A percentile compares a stretch with the other conserved stretches of the same genome.
Evolutionary conservation across 2,888 invertebrate species (phyloP).

Genomic region (Drosophila demipolita): DNA sequence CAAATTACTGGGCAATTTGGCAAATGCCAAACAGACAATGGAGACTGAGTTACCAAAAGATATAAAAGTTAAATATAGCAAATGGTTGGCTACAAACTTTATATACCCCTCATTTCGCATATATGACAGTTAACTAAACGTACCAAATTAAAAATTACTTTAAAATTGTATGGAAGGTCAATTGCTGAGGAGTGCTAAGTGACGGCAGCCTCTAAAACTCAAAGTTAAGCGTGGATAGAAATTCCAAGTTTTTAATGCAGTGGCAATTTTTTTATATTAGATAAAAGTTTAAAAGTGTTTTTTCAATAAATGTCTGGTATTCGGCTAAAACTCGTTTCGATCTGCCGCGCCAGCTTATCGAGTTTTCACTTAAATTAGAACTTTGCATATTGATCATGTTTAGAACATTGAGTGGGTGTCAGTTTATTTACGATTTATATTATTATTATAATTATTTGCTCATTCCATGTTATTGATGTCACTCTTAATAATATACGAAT

Average conservation of each 20-base stretch:
- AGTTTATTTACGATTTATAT: not conserved
- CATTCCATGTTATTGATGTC: conserved; percentile 29
- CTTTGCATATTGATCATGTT: conserved; percentile 8
- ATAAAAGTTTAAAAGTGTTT: not conserved
- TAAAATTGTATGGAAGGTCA: conserved; percentile 62
- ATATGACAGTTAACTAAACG: conserved; percentile 28
- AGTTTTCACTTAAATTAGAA: conserved; percentile 36
- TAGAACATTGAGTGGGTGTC: conserved; percentile 41
- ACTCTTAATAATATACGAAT: conserved; percentile 14
- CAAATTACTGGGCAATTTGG: conserved; percentile 35
- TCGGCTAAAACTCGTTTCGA: conserved; percentile 23
- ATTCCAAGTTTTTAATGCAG: conserved; percentile 3
- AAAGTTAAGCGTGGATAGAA: conserved; percentile 19
- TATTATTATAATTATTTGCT: conserved; percentile 6
- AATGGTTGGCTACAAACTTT: conserved; percentile 33
- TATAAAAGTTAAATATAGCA: not conserved
- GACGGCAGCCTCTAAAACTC: conserved; percentile 52
- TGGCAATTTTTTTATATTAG: conserved; percentile 2
- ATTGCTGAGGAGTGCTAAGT: conserved; percentile 62
- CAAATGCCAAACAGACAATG: conserved; percentile 60
- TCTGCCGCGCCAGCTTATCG: conserved; percentile 17
- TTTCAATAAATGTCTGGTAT: conserved; percentile 3
- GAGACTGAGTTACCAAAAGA: conserved; percentile 25
- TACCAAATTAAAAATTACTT: conserved; percentile 38
- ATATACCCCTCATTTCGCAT: conserved; percentile 42